These are phyloP conservation scores for Callionymus lyra DNA, from an alignment of 2,113 vertebrate genomes.

Conservation along the genomic window DNA sequence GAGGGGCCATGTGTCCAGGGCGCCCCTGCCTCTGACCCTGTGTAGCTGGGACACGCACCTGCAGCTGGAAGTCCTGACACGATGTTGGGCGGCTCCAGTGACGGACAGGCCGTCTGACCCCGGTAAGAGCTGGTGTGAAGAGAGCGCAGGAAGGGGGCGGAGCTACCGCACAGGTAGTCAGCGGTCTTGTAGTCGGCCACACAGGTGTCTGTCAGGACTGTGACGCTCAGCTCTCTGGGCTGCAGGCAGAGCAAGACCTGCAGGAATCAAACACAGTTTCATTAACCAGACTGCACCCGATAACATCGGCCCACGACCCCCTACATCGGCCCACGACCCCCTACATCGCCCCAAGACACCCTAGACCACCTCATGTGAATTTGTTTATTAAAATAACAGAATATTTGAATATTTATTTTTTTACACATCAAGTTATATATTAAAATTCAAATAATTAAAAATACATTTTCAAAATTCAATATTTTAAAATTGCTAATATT, in stretches of 20 bases:
- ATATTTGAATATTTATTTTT: too few relatives aligned
- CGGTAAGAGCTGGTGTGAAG: constrained; percentile 71
- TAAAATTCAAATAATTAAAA: too few relatives aligned
- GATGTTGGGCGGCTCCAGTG: constrained; percentile 89
- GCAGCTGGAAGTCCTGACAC: constrained; percentile 81
- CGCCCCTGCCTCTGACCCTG: too few relatives aligned
- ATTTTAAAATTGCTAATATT: too few relatives aligned
- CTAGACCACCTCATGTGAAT: too few relatives aligned
- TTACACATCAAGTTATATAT: too few relatives aligned
- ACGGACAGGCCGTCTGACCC: constrained; percentile 55
- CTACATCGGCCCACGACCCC: too few relatives aligned
- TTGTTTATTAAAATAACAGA: too few relatives aligned
- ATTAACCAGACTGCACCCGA: neutral
- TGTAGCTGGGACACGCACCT: constrained; percentile 71
- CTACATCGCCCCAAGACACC: too few relatives aligned
- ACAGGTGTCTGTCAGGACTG: constrained; percentile 76
- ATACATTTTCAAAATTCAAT: too few relatives aligned
- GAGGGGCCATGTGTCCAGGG: too few relatives aligned
- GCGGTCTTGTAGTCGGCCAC: constrained; percentile 81
- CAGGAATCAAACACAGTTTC: neutral
- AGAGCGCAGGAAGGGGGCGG: constrained; percentile 79
- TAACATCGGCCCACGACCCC: too few relatives aligned
- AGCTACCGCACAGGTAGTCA: constrained; percentile 67
- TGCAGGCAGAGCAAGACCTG: constrained; percentile 79
- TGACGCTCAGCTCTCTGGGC: constrained; percentile 71